Percentiles rank a stretch among this genome's conserved stretches.
Conservation (phyloP, 2,888 invertebrate genomes). For the Oscheius sp. region DNA sequence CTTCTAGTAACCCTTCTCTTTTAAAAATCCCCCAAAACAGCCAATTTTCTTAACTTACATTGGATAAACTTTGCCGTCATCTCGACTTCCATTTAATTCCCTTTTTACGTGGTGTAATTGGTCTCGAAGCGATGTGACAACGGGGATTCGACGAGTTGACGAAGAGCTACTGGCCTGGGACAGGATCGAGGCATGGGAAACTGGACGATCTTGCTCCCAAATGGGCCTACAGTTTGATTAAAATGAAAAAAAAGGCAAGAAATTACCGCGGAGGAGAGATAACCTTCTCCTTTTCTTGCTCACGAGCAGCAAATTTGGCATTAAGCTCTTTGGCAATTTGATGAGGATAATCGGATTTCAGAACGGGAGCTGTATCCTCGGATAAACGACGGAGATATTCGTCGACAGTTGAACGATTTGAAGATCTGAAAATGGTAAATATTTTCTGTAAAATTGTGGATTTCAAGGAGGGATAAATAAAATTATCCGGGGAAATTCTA, state of each 20-base stretch:
- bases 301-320: conserved; percentile 42
- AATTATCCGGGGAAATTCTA: too few relatives aligned
- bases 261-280: conserved; percentile 11
- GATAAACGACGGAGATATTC: conserved; percentile 32
- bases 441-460: background rate
- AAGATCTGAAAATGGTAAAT: conserved; percentile 32
- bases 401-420: conserved; percentile 40
- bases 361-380: conserved; percentile 34
- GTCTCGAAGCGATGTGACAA: conserved; percentile 35
- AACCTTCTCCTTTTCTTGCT: conserved; percentile 9
- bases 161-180: conserved; percentile 17
- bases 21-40: background rate
- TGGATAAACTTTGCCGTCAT: conserved; percentile 37
- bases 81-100: conserved; percentile 32
- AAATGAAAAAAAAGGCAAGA: too few relatives aligned
- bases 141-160: conserved; percentile 24
- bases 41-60: conserved; percentile 18
- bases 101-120: conserved; percentile 33
- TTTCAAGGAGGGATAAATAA: background rate
- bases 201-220: conserved; percentile 35
- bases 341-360: conserved; percentile 47
- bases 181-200: conserved; percentile 24
- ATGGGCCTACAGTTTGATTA: conserved; percentile 22
- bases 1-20: background rate
- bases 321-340: conserved; percentile 52